Percentiles rank a stretch among this genome's conserved stretches.
Evolutionary conservation across 2,113 vertebrate species (phyloP).

Genomic region (Menura novaehollandiae): DNA sequence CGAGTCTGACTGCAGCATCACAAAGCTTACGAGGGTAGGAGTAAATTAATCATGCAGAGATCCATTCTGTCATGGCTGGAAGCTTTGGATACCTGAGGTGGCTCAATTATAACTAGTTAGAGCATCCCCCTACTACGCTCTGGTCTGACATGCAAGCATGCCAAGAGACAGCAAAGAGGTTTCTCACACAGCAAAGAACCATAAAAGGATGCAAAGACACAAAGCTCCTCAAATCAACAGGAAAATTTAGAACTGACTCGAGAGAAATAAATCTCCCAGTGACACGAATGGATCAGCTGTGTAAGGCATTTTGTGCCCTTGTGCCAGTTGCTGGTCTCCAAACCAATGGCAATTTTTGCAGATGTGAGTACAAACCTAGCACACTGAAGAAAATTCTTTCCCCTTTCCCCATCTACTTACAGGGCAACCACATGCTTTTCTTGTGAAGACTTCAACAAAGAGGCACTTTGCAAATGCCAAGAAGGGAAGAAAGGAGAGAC

Average conservation of each 20-base stretch:
- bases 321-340: background rate
- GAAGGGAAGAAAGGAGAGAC: background rate
- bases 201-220: background rate
- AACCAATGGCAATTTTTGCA: background rate
- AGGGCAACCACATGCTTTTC: background rate
- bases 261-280: background rate
- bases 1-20: background rate
- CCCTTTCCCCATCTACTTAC: background rate
- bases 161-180: background rate
- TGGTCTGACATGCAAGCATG: background rate
- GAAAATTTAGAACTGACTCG: background rate
- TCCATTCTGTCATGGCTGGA: constrained; percentile 7
- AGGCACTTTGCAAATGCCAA: background rate
- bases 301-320: background rate
- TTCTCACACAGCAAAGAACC: background rate
- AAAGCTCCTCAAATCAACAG: background rate
- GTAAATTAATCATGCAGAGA: constrained; percentile 33
- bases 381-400: background rate
- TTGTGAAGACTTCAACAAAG: background rate
- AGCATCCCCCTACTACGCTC: background rate
- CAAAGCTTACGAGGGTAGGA: background rate
- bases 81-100: constrained; percentile 1
- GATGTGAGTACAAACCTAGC: background rate
- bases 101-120: background rate
- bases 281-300: background rate